Conservation (phyloP, 2,113 vertebrate genomes). For the Clarias batrachus region DNA sequence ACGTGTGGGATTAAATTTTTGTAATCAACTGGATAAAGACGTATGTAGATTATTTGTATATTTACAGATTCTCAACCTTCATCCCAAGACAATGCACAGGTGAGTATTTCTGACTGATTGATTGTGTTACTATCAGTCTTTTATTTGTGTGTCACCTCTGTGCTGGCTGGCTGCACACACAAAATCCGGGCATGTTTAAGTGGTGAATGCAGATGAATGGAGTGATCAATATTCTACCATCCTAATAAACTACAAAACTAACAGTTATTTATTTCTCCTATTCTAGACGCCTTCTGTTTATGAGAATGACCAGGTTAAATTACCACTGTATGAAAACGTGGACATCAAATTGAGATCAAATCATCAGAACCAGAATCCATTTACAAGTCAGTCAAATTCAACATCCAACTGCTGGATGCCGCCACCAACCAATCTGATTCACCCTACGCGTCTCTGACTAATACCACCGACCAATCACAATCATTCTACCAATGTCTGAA, state of each 20-base stretch:
- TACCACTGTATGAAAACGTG: background rate
- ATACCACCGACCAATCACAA: background rate
- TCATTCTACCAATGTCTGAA: slow-evolving; percentile 2
- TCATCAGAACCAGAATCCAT: background rate
- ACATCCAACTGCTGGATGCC: background rate
- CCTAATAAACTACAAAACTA: background rate
- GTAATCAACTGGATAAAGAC: too few species aligned
- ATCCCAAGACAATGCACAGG: too few species aligned
- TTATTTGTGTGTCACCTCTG: too few species aligned
- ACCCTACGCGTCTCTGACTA: background rate
- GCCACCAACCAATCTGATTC: background rate
- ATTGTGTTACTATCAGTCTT: too few species aligned
- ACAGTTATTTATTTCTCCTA: background rate
- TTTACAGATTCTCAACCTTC: too few species aligned
- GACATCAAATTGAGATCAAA: background rate
- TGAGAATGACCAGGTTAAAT: background rate
- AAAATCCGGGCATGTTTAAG: too few species aligned
- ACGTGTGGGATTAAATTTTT: too few species aligned
- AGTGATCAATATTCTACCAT: background rate
- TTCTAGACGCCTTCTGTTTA: background rate
- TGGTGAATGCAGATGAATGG: background rate
- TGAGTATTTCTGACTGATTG: too few species aligned
- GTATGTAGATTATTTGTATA: too few species aligned
- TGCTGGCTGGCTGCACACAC: too few species aligned
- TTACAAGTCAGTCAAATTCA: background rate